Conservation (phyloP, 2,888 invertebrate genomes). For the Macrophya alboannulata region DNA sequence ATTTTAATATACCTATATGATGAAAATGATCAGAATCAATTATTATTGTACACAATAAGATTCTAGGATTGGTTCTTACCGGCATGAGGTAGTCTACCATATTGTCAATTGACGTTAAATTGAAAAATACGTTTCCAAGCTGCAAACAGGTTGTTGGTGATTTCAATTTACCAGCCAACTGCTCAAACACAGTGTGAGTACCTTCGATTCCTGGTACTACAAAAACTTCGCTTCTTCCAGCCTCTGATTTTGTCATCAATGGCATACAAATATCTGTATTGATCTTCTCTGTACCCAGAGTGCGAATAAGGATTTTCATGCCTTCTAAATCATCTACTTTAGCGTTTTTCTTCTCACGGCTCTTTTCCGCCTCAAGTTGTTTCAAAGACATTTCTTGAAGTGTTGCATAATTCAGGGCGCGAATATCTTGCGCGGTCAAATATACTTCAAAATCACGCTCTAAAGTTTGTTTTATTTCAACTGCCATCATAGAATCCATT, state of each 20-base stretch:
- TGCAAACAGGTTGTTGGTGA: constrained; percentile 74
- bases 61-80: constrained; percentile 76
- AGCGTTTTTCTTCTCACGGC: neutral
- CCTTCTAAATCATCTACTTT: constrained; percentile 59
- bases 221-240: constrained; percentile 71
- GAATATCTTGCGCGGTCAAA: constrained; percentile 92
- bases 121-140: constrained; percentile 41
- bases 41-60: neutral
- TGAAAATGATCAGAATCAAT: constrained; percentile 19
- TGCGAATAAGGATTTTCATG: constrained; percentile 66
- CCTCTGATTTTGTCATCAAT: constrained; percentile 66
- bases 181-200: constrained; percentile 72
- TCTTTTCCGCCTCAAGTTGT: constrained; percentile 60
- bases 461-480: constrained; percentile 96
- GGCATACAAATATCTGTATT: constrained; percentile 66
- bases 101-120: constrained; percentile 75
- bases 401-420: constrained; percentile 89
- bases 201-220: constrained; percentile 79
- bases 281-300: constrained; percentile 61
- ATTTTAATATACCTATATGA: neutral
- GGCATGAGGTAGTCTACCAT: constrained; percentile 82
- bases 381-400: constrained; percentile 78
- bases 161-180: constrained; percentile 72
- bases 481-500: constrained; percentile 98
- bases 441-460: constrained; percentile 95